A percentile compares a stretch with the other conserved stretches of the same genome.
Evolutionary conservation across 2,888 invertebrate genomes (phyloP).

Genomic region (Eupithecia exiguata): DNA sequence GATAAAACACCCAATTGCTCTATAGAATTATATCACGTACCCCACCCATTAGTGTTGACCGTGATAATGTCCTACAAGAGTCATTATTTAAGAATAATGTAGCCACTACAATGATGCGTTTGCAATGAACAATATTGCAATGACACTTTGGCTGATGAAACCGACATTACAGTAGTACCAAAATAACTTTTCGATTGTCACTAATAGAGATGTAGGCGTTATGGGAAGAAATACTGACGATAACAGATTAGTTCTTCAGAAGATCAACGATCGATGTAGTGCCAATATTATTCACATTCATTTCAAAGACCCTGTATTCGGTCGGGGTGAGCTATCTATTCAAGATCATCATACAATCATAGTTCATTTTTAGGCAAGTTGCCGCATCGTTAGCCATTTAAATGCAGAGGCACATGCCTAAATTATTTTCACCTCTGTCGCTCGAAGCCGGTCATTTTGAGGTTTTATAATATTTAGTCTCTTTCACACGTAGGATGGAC

Average conservation of each 20-base stretch:
- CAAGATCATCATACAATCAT: neutral
- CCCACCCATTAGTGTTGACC: neutral
- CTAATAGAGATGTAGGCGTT: neutral
- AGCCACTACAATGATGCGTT: neutral
- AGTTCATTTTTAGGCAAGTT: neutral
- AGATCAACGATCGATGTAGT: constrained; percentile 18
- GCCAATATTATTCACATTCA: constrained; percentile 18
- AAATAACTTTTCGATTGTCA: neutral
- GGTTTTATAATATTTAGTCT: neutral
- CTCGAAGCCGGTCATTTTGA: neutral
- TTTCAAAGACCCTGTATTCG: neutral
- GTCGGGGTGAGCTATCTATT: neutral
- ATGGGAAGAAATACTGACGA: neutral
- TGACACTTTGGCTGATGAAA: neutral
- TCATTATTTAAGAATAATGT: neutral
- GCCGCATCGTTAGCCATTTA: neutral
- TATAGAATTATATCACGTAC: neutral
- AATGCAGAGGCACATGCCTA: neutral
- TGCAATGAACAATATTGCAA: neutral
- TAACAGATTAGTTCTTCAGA: constrained; percentile 7
- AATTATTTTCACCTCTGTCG: neutral
- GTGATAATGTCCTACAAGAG: neutral
- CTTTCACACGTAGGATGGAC: no score
- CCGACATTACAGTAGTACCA: neutral
- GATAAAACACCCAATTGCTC: no score